Conservation (phyloP, 2,113 vertebrate genomes). For the Proterorhinus semilunaris region DNA sequence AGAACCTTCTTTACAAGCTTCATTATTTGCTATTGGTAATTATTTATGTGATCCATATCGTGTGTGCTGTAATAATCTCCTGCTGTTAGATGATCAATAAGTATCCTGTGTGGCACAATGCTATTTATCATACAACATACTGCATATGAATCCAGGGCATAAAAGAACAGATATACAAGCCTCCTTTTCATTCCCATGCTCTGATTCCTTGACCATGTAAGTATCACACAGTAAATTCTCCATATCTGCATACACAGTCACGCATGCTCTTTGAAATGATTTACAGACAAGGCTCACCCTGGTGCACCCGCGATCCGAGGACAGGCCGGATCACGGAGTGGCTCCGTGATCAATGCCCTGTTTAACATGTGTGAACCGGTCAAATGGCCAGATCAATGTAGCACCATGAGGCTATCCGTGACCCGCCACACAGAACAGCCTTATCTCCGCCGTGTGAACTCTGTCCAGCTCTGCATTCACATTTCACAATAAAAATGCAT, state of each 20-base stretch:
- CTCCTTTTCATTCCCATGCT: no score
- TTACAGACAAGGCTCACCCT: conserved; percentile 19
- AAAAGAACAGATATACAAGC: no score
- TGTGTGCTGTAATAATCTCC: no score
- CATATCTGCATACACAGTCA: background rate
- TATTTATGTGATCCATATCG: no score
- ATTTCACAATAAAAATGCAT: conserved; percentile 28
- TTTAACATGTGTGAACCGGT: conserved; percentile 47
- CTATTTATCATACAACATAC: no score
- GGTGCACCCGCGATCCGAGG: conserved; percentile 13
- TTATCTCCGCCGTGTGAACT: conserved; percentile 46
- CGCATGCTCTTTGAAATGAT: conserved; percentile 9
- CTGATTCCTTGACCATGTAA: no score
- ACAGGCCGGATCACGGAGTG: conserved; percentile 25
- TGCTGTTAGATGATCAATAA: no score
- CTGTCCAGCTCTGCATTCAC: conserved; percentile 35
- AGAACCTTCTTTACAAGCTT: no score
- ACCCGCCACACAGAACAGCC: conserved; percentile 24
- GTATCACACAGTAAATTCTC: no score
- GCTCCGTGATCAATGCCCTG: conserved; percentile 25
- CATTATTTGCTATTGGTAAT: no score
- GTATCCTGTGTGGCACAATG: no score
- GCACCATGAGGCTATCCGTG: conserved; percentile 29
- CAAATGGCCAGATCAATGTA: conserved; percentile 45
- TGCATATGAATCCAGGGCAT: no score